Evolutionary conservation across 1,140 invertebrate species (phyloP), one percentile per base, ranked within the genome.

Genomic region (Caenorhabditis latens): DNA sequence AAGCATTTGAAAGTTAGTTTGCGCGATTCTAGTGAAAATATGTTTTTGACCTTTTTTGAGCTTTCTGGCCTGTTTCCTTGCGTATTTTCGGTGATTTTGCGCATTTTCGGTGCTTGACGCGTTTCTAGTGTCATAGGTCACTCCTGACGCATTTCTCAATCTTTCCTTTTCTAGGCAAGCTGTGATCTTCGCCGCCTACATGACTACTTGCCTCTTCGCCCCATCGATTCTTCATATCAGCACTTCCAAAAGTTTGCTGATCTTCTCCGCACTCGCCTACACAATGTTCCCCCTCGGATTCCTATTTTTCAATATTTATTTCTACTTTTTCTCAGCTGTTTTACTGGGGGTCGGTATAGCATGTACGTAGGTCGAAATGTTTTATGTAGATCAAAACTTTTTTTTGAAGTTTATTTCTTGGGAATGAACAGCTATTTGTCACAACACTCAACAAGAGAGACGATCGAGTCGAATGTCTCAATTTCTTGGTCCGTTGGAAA

Each of bases 131-230:
- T 32, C 32, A 32, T 32, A 32, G 0, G 32, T 2, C 32, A 32
- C 32, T 32, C 32, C 2, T 32, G 32, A 32, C 32, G 2, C 32
- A 32, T 32, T 32, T 32, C n/a, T n/a, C n/a, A n/a, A n/a, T n/a
- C n/a, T n/a, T n/a, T n/a, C n/a, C n/a, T n/a, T n/a, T n/a, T 87
- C 55, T n/a, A 87, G 85, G 7, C 65, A 53, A 53, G 85, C 48
- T 4, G 85, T 48, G 19, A n/a, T 75, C n/a, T 57, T 42, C 14
- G 16, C 5, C 24, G 21, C 32, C 0, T 63, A 32, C 21, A 84
- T 84, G 57, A 48, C 32, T 14, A n/a, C 19, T 2, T 79, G 71
- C 46, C n/a, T 79, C 4, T 79, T 79, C 13, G 43, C 71, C 6
- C 71, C 71, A 53, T 79, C 71, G 0, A 79, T 79, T n/a, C 46